Evolutionary conservation across 2,113 vertebrate genomes (phyloP).

Genomic region (Colius striatus): DNA sequence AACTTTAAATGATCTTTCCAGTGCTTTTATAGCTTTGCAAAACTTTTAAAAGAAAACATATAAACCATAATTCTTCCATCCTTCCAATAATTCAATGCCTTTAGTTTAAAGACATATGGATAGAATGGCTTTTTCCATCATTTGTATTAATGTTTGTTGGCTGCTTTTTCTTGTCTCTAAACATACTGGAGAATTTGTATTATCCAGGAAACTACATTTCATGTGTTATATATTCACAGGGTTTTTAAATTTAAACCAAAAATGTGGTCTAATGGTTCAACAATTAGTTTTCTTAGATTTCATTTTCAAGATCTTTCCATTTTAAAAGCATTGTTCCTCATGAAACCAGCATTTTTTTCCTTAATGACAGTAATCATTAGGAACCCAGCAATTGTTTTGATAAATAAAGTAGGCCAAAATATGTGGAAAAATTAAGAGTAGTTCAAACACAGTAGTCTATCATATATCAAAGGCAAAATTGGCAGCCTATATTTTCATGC

Average conservation of each 20-base stretch:
- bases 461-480: neutral
- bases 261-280: neutral
- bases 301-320: neutral
- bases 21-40: neutral
- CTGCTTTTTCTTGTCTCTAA: neutral
- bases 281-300: neutral
- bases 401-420: neutral
- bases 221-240: neutral
- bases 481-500: neutral
- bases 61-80: neutral
- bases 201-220: neutral
- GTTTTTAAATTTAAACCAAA: neutral
- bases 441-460: neutral
- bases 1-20: neutral
- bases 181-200: neutral
- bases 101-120: neutral
- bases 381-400: neutral
- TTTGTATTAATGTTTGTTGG: neutral
- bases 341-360: neutral
- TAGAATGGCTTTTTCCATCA: neutral
- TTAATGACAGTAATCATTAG: neutral
- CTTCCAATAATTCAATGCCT: neutral
- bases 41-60: neutral
- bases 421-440: neutral
- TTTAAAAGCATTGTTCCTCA: neutral